These are phyloP conservation scores for Heliconius hewitsoni DNA, from an alignment of 1,140 invertebrate species.

Conservation along the genomic window DNA sequence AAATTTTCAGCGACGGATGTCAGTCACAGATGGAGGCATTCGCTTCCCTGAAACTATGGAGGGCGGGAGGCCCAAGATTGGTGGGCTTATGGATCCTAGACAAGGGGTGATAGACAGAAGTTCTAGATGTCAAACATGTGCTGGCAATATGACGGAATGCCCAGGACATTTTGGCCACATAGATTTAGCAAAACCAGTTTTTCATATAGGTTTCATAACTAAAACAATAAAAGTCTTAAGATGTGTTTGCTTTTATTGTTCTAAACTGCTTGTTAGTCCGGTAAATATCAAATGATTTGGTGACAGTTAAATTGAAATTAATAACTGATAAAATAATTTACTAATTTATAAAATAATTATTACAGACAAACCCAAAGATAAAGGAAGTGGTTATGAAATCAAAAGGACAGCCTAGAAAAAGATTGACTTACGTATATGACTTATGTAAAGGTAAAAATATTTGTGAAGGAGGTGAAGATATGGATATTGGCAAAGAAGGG, in stretches of 20 bases:
- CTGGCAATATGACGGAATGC: conserved; percentile 98
- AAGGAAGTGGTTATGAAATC: conserved; percentile 98
- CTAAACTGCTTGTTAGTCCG: conserved; percentile 96
- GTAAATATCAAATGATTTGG: conserved; percentile 81
- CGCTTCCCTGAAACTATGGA: conserved; percentile 99
- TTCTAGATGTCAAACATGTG: conserved; percentile 98
- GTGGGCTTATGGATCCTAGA: conserved; percentile 99
- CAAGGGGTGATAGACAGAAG: conserved; percentile 98
- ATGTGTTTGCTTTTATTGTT: conserved; percentile 99
- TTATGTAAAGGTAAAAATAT: conserved; percentile 99
- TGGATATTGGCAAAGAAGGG: conserved; percentile 92
- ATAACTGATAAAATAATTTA: neutral
- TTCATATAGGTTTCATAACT: conserved; percentile 98
- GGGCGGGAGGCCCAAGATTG: conserved; percentile 97
- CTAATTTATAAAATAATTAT: conserved; percentile 20
- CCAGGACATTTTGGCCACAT: conserved; percentile 99
- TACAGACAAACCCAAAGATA: conserved; percentile 95
- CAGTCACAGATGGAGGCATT: conserved; percentile 98
- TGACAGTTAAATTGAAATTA: conserved; percentile 14
- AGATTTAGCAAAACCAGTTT: conserved; percentile 98
- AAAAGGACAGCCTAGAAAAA: conserved; percentile 97
- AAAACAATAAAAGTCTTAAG: conserved; percentile 98
- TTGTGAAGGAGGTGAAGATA: conserved; percentile 99
- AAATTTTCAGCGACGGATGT: conserved; percentile 93
- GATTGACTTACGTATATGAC: conserved; percentile 98